Evolutionary conservation across 2,797 vertebrate genomes (phyloP).

Genomic region (Characodon lateralis): DNA sequence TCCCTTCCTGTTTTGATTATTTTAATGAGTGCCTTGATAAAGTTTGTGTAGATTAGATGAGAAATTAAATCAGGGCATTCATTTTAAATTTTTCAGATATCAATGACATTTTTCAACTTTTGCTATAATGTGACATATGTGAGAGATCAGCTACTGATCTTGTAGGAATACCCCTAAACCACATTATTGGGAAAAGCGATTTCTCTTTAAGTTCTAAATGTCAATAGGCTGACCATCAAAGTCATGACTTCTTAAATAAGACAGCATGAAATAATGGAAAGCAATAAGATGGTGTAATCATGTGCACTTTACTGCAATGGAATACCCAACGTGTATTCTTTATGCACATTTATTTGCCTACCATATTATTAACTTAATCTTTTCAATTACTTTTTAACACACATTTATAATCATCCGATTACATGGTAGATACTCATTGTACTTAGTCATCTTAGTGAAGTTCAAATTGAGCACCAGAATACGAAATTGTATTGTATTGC

Average conservation of each 20-base stretch:
- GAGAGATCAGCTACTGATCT: background rate
- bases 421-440: too few relatives aligned
- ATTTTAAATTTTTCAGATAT: background rate
- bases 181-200: background rate
- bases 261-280: background rate
- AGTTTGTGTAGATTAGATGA: conserved; percentile 1
- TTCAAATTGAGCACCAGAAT: too few relatives aligned
- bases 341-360: too few relatives aligned
- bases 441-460: too few relatives aligned
- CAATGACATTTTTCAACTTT: background rate
- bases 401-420: too few relatives aligned
- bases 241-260: too few relatives aligned
- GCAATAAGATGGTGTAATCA: background rate
- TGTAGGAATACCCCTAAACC: background rate
- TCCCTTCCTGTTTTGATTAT: background rate
- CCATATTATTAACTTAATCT: too few relatives aligned
- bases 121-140: background rate
- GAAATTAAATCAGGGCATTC: background rate
- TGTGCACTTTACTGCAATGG: background rate
- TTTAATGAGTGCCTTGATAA: too few relatives aligned
- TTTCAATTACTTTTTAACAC: too few relatives aligned
- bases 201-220: background rate
- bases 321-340: background rate
- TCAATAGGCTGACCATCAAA: too few relatives aligned
- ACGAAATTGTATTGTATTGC: too few relatives aligned